Base-by-base conservation (phyloP, 2,888 invertebrate species). In the Nomada hirtipes region DNA sequence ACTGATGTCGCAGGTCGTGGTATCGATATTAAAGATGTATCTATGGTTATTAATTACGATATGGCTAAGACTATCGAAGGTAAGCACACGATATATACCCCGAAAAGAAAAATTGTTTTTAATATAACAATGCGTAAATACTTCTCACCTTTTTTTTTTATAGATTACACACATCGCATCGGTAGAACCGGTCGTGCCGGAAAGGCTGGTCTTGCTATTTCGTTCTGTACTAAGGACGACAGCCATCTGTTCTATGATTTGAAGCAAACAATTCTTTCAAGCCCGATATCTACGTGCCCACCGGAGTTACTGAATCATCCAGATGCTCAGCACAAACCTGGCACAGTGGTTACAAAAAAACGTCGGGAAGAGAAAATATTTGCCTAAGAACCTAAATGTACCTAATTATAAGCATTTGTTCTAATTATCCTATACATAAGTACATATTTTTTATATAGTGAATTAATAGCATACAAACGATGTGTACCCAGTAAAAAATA, bases 1-100 rank as follows among this genome's bases (percentile, higher is more conserved):
- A 99, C 99, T 0, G 99, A 99, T 94, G 99, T 99, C 0, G 99
- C 99, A 88, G 99, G 99, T 89, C 97, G 99, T 96, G 99, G 99
- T 98, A 99, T 99, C 88, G 99, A 99, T 93, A 99, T 99, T 93
- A 99, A 99, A 93, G 99, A 99, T 94, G 99, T 99, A 2, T 98
- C 99, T 10, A 96, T 99, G 94, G 99, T 99, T 84, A 98, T 99
- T 90, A 99, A 99, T 94, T 99, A 99, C 91, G 99, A 99, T 93
- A 99, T 99, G 99, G 99, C 99, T 0, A 99, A 99, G 94, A 96
- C 97, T 23, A 99, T 99, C 91, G 99, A 99, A 95, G 97, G 96
- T 96, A 93, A 89, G 77, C 68, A 64, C 44, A 55, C 42, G 20
- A 2, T 15, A 44, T 36, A 50, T 23, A 55, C 50, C 53, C 50